phyloP scores from a whole-genome alignment of 2,888 invertebrate species.

The Oithona nana region DNA sequence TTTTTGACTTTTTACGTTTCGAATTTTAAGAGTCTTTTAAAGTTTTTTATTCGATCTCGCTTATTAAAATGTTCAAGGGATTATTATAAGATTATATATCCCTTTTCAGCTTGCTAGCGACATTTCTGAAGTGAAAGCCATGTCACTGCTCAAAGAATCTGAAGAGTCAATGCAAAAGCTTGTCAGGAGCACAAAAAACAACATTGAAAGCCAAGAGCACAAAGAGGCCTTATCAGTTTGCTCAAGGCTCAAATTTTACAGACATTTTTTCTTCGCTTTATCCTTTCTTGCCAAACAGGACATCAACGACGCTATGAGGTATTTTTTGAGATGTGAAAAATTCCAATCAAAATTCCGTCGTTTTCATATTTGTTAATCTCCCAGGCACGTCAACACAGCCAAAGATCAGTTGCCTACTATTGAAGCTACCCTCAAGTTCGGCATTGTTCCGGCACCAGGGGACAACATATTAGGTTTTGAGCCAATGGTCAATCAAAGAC shows the following conservation, averaged over 20 bases:
- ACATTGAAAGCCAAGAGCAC: not conserved
- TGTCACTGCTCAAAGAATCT: conserved; percentile 47
- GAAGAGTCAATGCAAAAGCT: conserved; percentile 70
- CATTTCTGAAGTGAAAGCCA: not conserved
- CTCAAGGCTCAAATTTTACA: not conserved
- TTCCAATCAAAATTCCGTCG: not conserved
- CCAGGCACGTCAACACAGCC: not conserved
- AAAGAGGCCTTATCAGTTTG: not conserved
- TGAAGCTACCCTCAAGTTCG: not conserved
- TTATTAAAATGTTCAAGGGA: too few species aligned
- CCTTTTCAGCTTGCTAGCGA: not conserved
- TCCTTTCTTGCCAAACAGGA: not conserved
- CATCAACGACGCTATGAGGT: conserved; percentile 37
- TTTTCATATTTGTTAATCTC: not conserved
- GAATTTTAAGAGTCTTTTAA: too few species aligned
- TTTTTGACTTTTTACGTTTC: too few species aligned
- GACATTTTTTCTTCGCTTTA: not conserved
- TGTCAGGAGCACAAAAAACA: conserved; percentile 37
- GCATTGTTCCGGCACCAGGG: not conserved
- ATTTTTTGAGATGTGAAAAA: not conserved
- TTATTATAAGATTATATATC: too few species aligned
- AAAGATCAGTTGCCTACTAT: not conserved
- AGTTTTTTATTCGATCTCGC: too few species aligned
- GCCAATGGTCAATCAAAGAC: conserved; percentile 79
- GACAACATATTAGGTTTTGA: conserved; percentile 51